Percentiles rank a stretch among this genome's conserved stretches.
Evolutionary conservation across 2,888 invertebrate species (phyloP).

Genomic region (Onthophagus sagittarius): DNA sequence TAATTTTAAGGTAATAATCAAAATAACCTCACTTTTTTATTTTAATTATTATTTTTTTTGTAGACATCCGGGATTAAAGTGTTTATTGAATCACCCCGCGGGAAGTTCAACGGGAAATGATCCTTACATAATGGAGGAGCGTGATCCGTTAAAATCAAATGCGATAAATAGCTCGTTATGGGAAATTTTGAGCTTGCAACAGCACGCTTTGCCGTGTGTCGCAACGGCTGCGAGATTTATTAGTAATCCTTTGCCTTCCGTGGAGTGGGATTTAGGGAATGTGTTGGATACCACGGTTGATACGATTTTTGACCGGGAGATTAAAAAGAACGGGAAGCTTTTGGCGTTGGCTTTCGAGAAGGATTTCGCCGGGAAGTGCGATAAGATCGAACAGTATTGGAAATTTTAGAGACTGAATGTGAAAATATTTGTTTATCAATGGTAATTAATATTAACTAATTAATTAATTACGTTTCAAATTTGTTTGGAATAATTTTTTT

Average conservation of each 20-base stretch:
- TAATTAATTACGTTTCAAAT: not conserved
- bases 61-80: conserved; percentile 79
- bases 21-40: not conserved
- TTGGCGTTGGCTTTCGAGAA: conserved; percentile 74
- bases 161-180: conserved; percentile 89
- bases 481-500: not conserved
- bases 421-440: not conserved
- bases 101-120: conserved; percentile 58
- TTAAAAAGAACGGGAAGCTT: conserved; percentile 69
- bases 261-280: conserved; percentile 66
- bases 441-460: not conserved
- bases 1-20: conserved; percentile 56
- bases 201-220: conserved; percentile 69
- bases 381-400: conserved; percentile 68
- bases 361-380: conserved; percentile 62
- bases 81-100: conserved; percentile 56
- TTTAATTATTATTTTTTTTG: conserved; percentile 43
- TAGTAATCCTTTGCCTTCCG: conserved; percentile 60
- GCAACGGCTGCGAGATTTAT: conserved; percentile 70
- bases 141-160: conserved; percentile 71
- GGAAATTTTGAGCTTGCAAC: conserved; percentile 81
- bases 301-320: conserved; percentile 72
- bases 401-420: conserved; percentile 38
- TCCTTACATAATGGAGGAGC: conserved; percentile 81
- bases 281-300: conserved; percentile 63